Conservation (phyloP, 2,888 invertebrate genomes). For the Drosophila dives region DNA sequence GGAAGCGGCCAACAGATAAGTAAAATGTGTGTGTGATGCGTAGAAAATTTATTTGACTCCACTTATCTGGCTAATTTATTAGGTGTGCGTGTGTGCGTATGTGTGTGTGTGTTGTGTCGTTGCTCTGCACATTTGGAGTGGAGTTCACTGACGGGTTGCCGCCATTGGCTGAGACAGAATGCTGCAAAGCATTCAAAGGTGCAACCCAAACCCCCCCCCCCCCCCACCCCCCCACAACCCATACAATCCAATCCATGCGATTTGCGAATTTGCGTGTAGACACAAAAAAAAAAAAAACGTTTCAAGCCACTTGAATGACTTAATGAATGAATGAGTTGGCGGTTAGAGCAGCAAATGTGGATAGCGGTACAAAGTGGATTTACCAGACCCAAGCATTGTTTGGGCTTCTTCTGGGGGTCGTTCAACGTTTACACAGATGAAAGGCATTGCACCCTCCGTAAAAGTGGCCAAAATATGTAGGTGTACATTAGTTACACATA, state of each 20-base stretch:
- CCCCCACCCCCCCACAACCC: constrained; percentile 22
- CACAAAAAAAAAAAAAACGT: constrained; percentile 7
- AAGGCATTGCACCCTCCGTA: constrained; percentile 46
- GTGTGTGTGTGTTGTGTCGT: constrained; percentile 2
- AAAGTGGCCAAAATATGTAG: neutral
- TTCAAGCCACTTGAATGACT: constrained; percentile 60
- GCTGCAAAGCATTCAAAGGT: constrained; percentile 1
- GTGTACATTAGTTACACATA: neutral
- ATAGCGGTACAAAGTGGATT: constrained; percentile 23
- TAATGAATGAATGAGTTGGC: constrained; percentile 60
- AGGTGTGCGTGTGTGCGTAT: neutral
- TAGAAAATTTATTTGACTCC: constrained; percentile 46
- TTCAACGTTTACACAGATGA: constrained; percentile 50
- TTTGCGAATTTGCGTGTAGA: constrained; percentile 13
- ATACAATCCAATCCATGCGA: neutral
- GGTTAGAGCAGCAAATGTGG: constrained; percentile 30
- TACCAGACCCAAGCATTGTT: constrained; percentile 8
- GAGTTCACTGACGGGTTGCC: constrained; percentile 3
- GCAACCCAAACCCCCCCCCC: constrained; percentile 19
- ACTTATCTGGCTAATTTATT: constrained; percentile 11
- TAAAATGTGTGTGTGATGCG: constrained; percentile 30
- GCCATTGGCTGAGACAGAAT: neutral
- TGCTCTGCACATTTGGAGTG: constrained; percentile 2
- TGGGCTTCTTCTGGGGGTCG: constrained; percentile 47
- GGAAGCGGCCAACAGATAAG: constrained; percentile 45